Evolutionary conservation across 2,888 invertebrate genomes (phyloP), one percentile per base, ranked within the genome.

Genomic region (Brachynemurus nebulosus): DNA sequence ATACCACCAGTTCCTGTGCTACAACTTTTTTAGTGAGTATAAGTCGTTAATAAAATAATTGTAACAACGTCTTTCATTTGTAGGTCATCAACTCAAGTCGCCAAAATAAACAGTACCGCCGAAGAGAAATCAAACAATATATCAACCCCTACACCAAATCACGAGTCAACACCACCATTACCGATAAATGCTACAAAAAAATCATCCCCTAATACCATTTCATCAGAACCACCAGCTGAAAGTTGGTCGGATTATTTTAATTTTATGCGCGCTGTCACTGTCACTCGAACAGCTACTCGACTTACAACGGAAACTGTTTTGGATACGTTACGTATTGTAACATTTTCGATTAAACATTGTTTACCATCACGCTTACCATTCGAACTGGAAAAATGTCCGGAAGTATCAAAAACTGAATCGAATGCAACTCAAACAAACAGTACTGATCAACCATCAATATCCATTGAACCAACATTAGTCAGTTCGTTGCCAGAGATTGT

Each of bases 331-430:
- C 56, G 60, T 1, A 57, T 62, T 4, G 60, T 65, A 18, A 65
- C 63, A 5, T 65, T 62, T 51, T 61, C 63, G 11, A 58, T 65
- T 5, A 58, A 57, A 46, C 64, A 64, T n/a, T 66, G 65, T 46
- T 57, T 54, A 42, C 66, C 66, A 8, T 53, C 59, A 17, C 51
- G 50, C 27, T 50, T 65, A 40, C 65, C 65, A 3, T 51, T 56
- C 47, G 58, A 61, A 47, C 49, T 65, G 16, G 52, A 57, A 19
- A 50, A 49, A 30, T 60, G 60, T 46, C 43, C 51, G 23, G 20
- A 39, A 7, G 47, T 47, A 45, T n/a, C 18, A 18, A 30, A 30
- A 30, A 30, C n/a, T 5, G 30, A 30, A 30, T 30, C 30, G 14
- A n/a, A n/a, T n/a, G 4, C n/a, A 6, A n/a, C 30, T 9, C n/a